Percentiles rank a stretch among this genome's conserved stretches.
These are phyloP conservation scores for Sebastolobus altivelis DNA, from an alignment of 2,797 vertebrate species.

Conservation along the genomic window DNA sequence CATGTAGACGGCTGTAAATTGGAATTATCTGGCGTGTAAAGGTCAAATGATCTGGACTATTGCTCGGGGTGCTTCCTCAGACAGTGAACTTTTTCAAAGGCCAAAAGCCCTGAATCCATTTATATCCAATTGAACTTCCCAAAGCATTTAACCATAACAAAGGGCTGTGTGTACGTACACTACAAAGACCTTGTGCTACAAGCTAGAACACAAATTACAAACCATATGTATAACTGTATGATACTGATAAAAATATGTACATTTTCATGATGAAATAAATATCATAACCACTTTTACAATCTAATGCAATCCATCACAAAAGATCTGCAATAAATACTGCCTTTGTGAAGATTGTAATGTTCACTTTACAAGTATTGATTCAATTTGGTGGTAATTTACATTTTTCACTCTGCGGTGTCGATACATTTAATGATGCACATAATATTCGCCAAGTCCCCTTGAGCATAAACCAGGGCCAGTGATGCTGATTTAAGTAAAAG, in stretches of 20 bases:
- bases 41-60: conserved; percentile 52
- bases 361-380: background rate
- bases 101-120: conserved; percentile 17
- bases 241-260: background rate
- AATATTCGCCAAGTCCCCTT: background rate
- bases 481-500: background rate
- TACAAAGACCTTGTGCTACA: background rate
- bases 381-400: background rate
- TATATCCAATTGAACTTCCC: conserved; percentile 14
- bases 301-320: background rate
- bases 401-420: background rate
- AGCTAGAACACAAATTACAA: background rate
- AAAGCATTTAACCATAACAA: conserved; percentile 20
- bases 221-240: background rate
- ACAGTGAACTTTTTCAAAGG: conserved; percentile 25
- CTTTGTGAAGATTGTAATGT: background rate
- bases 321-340: background rate
- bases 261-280: background rate
- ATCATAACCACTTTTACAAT: background rate
- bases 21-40: conserved; percentile 50
- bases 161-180: background rate
- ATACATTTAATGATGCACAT: background rate
- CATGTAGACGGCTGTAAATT: conserved; percentile 33
- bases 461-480: background rate
- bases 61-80: conserved; percentile 24